These are phyloP conservation scores for Hydrozoanthus tunicans DNA, from an alignment of 64 coral and sea anemone genomes.

Conservation along the genomic window DNA sequence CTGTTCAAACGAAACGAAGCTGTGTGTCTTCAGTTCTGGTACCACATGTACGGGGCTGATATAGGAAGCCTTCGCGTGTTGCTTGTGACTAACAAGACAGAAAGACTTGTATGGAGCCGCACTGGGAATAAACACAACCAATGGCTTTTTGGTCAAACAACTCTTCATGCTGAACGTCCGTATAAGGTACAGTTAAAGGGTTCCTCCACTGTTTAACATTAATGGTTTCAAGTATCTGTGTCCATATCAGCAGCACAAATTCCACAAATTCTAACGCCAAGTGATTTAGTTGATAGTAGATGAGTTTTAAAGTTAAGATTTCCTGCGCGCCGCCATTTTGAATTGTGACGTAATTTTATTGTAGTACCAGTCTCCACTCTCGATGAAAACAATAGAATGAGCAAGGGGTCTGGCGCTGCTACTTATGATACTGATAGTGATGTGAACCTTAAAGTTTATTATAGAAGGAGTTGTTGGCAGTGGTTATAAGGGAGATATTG, in stretches of 20 bases:
- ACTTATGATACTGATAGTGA: background rate
- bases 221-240: background rate
- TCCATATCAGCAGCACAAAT: too few species aligned
- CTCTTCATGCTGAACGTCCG: background rate
- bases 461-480: background rate
- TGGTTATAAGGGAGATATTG: background rate
- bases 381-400: background rate
- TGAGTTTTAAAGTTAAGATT: background rate
- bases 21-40: constrained; percentile 54
- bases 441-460: background rate
- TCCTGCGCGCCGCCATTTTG: too few species aligned
- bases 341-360: too few species aligned
- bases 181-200: background rate
- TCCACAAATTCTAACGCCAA: too few species aligned
- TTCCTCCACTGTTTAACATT: background rate
- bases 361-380: too few species aligned
- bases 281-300: background rate
- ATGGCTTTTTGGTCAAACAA: constrained; percentile 40
- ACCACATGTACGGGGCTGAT: constrained; percentile 35
- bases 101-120: constrained; percentile 18
- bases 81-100: background rate
- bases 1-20: background rate
- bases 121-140: background rate
- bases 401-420: background rate
- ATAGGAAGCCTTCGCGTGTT: constrained; percentile 27